Conservation (phyloP, 2,113 vertebrate species). For the Lethenteron camtschaticum region DNA sequence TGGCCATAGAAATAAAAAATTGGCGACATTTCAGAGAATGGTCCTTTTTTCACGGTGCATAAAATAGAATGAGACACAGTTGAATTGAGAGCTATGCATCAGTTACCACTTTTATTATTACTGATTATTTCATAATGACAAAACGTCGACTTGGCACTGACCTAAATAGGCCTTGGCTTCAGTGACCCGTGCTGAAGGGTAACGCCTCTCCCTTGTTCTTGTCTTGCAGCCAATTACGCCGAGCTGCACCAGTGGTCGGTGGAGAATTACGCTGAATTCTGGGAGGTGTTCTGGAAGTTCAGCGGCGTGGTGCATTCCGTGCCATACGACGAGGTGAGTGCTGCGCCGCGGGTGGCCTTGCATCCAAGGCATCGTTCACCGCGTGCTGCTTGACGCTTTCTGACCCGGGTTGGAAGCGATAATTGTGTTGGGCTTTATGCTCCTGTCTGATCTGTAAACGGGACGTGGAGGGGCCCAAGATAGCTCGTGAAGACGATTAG, state of each 20-base stretch:
- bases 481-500: no score
- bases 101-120: background rate
- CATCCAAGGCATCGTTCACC: no score
- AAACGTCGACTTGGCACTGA: background rate
- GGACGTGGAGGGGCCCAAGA: no score
- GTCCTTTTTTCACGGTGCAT: background rate
- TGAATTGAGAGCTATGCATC: background rate
- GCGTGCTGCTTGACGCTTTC: no score
- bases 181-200: background rate
- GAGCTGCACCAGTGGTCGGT: constrained; percentile 84
- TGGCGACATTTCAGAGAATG: no score
- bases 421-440: no score
- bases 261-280: constrained; percentile 56
- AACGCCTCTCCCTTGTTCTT: constrained; percentile 2
- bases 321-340: constrained; percentile 52
- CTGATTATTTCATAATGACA: background rate
- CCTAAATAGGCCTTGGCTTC: background rate
- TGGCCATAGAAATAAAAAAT: no score
- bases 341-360: no score
- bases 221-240: constrained; percentile 35
- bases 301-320: constrained; percentile 45
- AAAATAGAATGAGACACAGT: background rate
- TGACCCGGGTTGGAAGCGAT: no score
- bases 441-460: no score
- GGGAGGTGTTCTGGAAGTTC: constrained; percentile 70